Evolutionary conservation across 1,140 invertebrate genomes (phyloP).

Genomic region (Trigoniulus corallinus): DNA sequence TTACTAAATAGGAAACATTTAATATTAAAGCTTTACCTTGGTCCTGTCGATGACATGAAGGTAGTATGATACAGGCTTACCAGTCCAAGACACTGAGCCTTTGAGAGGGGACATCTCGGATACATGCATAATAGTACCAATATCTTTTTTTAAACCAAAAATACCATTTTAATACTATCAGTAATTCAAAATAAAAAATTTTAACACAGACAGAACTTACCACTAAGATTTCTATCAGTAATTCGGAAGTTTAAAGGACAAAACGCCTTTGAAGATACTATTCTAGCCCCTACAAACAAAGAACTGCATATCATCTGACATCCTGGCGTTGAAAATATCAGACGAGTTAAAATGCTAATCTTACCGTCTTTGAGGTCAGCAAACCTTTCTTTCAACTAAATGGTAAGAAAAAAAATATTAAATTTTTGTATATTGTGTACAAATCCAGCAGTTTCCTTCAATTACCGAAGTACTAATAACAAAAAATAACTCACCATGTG

Average conservation of each 20-base stretch:
- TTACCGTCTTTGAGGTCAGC: conserved; percentile 80
- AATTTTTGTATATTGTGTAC: not conserved
- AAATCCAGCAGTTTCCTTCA: too few species aligned
- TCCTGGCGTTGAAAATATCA: too few species aligned
- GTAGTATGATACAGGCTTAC: conserved; percentile 94
- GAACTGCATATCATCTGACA: too few species aligned
- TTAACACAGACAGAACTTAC: conserved; percentile 26
- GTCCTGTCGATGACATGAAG: conserved; percentile 91
- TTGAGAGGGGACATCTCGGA: conserved; percentile 83
- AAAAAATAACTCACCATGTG: conserved; percentile 36
- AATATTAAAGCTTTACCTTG: conserved; percentile 32
- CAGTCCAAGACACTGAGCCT: conserved; percentile 95
- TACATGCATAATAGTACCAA: conserved; percentile 96
- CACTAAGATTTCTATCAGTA: conserved; percentile 69
- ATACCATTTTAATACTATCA: conserved; percentile 4
- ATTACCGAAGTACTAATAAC: too few species aligned
- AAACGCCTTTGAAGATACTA: conserved; percentile 97
- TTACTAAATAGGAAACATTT: conserved; percentile 10
- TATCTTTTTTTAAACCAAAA: conserved; percentile 61
- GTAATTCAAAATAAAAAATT: too few species aligned
- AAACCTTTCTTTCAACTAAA: conserved; percentile 81
- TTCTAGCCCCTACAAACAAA: conserved; percentile 44
- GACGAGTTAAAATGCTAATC: too few species aligned
- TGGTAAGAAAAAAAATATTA: conserved; percentile 6
- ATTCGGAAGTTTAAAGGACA: conserved; percentile 95